Conservation (phyloP, 2,113 vertebrate genomes). For the Todiramphus saurophagus region DNA sequence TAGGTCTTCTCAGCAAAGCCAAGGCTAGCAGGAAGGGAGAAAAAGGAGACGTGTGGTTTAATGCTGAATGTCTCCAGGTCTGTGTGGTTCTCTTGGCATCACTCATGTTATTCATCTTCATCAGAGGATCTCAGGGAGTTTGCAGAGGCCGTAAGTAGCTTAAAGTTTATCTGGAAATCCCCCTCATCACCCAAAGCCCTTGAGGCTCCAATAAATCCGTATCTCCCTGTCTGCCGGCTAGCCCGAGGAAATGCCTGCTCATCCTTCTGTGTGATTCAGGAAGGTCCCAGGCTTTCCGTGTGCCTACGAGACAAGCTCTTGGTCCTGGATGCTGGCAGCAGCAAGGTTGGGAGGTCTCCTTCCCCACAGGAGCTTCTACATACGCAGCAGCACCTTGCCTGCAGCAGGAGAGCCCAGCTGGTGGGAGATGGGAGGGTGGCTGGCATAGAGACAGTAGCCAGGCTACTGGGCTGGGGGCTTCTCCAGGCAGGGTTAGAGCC, state of each 20-base stretch:
- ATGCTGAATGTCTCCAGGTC: not conserved
- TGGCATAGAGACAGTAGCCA: not conserved
- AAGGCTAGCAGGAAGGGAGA: not conserved
- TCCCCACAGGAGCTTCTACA: not conserved
- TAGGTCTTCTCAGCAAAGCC: not conserved
- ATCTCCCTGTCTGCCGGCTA: not conserved
- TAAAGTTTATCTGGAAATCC: conserved; percentile 62
- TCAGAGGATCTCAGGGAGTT: conserved; percentile 37
- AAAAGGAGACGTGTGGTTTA: not conserved
- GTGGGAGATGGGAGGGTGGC: not conserved
- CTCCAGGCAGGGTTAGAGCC: not conserved
- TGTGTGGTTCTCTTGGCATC: not conserved
- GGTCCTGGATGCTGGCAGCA: not conserved
- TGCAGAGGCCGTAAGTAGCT: conserved; percentile 50
- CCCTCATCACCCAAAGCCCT: conserved; percentile 22
- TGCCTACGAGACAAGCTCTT: not conserved
- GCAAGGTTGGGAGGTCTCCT: not conserved
- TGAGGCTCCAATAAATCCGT: conserved; percentile 18
- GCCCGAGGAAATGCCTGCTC: not conserved
- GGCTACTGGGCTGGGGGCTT: not conserved
- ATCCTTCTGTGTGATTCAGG: not conserved
- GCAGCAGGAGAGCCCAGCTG: not conserved
- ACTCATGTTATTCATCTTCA: not conserved
- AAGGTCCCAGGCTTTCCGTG: not conserved
- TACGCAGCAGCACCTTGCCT: not conserved